Base-by-base conservation (phyloP, 2,797 vertebrate genomes). In the Xenopus petersii region DNA sequence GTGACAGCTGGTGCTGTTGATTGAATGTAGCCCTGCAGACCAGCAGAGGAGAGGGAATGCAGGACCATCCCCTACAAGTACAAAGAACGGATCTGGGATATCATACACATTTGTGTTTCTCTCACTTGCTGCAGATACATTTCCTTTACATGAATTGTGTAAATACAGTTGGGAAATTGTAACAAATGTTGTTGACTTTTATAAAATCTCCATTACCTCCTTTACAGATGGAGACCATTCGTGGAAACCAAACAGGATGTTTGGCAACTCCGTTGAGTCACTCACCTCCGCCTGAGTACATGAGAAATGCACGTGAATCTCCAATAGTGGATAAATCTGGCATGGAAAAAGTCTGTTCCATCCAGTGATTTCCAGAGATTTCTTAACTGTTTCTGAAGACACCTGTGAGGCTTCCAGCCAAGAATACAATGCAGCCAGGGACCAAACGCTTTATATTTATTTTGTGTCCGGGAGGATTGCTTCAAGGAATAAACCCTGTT, bases 341-440 rank as follows among this genome's bases (percentile, higher is more conserved):
- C 55, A 26, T 47, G 47, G 21, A 67, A 71, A 59, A 76, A 76
- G 54, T 8, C 11, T 10, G 13, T 60, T 76, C 69, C 70, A 47
- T 60, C 60, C 21, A 61, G 66, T 51, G 66, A 73, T 54, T 73
- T 73, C 61, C 71, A 73, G 24, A 46, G 46, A 61, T 69, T 63
- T 68, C 67, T 36, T 61, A 56, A 67, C 64, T 67, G 26, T 66
- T 67, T 73, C 66, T 67, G 54, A 69, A 78, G 65, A 70, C 77
- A 79, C 77, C 77, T 79, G 77, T 70, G 71, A 70, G 71, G 67
- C 67, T 46, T 70, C 9, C 64, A 74, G 77, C 71, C 71, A 79
- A 74, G 62, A 51, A 12, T 48, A 66, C 47, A 69, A 70, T 74
- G 63, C 42, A 74, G 71, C 67, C 61, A 68, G 55, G 67, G 62